Evolutionary conservation across 2,888 invertebrate species (phyloP).

Genomic region (Lagria hirta): DNA sequence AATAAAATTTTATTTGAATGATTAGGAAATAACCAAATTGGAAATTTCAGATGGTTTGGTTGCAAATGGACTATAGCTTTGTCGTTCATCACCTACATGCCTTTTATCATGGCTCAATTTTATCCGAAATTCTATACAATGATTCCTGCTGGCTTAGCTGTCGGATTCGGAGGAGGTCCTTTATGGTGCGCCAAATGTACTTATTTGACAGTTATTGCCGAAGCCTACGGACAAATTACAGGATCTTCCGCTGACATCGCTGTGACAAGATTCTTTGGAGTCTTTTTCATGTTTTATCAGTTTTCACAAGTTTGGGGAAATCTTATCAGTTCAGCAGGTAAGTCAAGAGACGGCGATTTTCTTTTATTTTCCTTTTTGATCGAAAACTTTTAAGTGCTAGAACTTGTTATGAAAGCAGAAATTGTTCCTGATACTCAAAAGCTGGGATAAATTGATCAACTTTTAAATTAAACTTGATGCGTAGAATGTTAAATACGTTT

Average conservation of each 20-base stretch:
- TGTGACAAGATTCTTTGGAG: slow-evolving; percentile 89
- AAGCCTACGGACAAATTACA: slow-evolving; percentile 74
- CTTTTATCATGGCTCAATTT: slow-evolving; percentile 89
- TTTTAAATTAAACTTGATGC: too few relatives aligned
- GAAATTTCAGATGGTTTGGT: slow-evolving; percentile 74
- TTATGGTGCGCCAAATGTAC: slow-evolving; percentile 96
- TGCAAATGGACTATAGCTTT: slow-evolving; percentile 88
- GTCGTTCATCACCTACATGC: slow-evolving; percentile 86
- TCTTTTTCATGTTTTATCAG: slow-evolving; percentile 96
- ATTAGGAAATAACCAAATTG: background rate
- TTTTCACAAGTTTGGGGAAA: slow-evolving; percentile 96
- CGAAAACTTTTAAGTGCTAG: too few relatives aligned
- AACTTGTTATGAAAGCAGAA: too few relatives aligned
- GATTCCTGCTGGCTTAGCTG: slow-evolving; percentile 78
- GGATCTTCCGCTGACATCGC: slow-evolving; percentile 72
- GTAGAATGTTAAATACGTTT: too few relatives aligned
- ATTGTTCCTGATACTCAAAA: too few relatives aligned
- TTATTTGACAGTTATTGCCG: slow-evolving; percentile 81
- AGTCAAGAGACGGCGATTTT: too few relatives aligned
- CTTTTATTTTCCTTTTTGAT: too few relatives aligned
- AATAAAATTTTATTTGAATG: background rate
- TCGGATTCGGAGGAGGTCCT: slow-evolving; percentile 88
- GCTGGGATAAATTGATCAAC: too few relatives aligned
- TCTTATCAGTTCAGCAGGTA: slow-evolving; percentile 82
- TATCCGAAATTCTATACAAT: slow-evolving; percentile 82